Conservation (phyloP, 2,888 invertebrate genomes). For the Oscheius myriophilus region DNA sequence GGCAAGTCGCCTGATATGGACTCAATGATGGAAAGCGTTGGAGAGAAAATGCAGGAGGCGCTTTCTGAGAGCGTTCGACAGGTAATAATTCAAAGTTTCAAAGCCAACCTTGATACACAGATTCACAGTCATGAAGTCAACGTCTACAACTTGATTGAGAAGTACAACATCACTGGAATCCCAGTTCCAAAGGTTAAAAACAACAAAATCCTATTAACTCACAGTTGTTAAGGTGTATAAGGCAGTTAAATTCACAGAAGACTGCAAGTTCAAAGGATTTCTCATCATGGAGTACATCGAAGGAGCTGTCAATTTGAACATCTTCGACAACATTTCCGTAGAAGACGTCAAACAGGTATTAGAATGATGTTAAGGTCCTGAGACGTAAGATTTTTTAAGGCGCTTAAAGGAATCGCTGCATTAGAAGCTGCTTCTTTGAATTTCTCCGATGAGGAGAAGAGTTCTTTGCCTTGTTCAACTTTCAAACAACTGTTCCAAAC, state of each 20-base stretch:
- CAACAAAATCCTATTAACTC: background rate
- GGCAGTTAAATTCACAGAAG: constrained; percentile 12
- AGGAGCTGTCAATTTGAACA: constrained; percentile 20
- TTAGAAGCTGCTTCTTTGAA: constrained; percentile 10
- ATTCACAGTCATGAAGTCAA: constrained; percentile 18
- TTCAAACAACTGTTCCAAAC: background rate
- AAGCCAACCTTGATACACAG: too few species aligned
- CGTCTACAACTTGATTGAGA: constrained; percentile 10
- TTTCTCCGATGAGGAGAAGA: constrained; percentile 19
- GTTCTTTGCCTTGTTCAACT: background rate
- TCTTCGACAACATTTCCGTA: constrained; percentile 19
- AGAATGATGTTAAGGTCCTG: background rate
- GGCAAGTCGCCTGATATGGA: background rate
- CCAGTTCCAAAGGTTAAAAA: constrained; percentile 19
- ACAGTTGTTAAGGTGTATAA: constrained; percentile 9
- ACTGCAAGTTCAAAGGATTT: constrained; percentile 37
- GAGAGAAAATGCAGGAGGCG: constrained; percentile 1
- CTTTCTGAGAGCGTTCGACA: background rate
- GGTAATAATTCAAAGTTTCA: too few species aligned
- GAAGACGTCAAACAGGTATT: constrained; percentile 24
- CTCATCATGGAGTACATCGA: constrained; percentile 42
- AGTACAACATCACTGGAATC: constrained; percentile 10
- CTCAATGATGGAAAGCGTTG: background rate
- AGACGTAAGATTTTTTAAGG: constrained; percentile 1
- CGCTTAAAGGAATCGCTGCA: constrained; percentile 9